Base-by-base conservation (phyloP, 2,797 vertebrate genomes). In the Intellagama lesueurii region DNA sequence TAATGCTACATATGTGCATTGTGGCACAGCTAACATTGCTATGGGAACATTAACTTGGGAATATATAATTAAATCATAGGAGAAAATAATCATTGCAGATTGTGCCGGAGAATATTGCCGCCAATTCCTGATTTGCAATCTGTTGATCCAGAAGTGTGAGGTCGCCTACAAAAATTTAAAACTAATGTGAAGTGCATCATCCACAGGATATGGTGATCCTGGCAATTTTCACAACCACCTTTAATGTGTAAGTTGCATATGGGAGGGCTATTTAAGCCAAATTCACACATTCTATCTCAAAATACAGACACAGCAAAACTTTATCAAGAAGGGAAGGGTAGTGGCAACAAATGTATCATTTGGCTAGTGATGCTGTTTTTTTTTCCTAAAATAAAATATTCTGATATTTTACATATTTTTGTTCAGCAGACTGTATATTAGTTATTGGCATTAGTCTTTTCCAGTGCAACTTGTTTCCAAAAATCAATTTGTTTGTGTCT, bases 11-110 rank as follows among this genome's bases (percentile, higher is more conserved):
- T 91, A 89, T 88, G 84, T 92, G 89, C 90, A 80, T 69, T 76
- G 86, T 77, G 88, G 83, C 77, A 82, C 87, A 83, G 91, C 76
- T 93, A 90, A 90, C 91, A 95, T 94, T 92, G 94, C 95, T 93
- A 93, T 92, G 95, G 95, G 96, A 96, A 96, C 94, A 88, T 90
- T 90, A 91, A 93, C 91, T 94, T 90, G 76, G 81, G 86, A 94
- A 90, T 4, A 79, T 78, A 88, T 89, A 91, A 92, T 87, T 81
- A 89, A 73, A 84, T 56, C 85, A 83, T 47, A 90, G 87, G 91
- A 92, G 93, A 90, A 93, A 94, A 95, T 83, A 88, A 92, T 91
- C 73, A 73, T 90, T 94, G 89, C 85, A 91, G 88, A 94, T 91
- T 95, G 91, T 91, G 79, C 86, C 89, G 87, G 81, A 83, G 91